Base-by-base conservation (phyloP, 2,797 vertebrate genomes). In the Coilia nasus region DNA sequence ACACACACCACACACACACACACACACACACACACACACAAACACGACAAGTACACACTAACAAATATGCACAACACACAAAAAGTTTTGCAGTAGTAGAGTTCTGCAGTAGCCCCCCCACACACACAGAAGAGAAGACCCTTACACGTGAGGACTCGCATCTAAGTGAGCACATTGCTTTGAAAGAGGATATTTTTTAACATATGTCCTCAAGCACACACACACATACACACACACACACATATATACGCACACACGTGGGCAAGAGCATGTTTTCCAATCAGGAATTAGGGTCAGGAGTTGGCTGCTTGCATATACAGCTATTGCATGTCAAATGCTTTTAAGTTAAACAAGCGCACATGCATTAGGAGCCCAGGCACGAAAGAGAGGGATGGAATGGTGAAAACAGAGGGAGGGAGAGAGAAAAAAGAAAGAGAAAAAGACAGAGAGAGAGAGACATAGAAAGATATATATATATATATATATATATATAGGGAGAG, bases 191-290 rank as follows among this genome's bases (percentile, higher is more conserved):
- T 35, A 17, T 35, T 35, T 15, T 35, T 71, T 28, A 71, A 28
- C 64, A 71, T 56, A 83, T 50, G 35, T 57, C 60, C 80, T 25
- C 11, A 78, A 85, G 56, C 78, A 81, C 41, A 47, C 41, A 81
- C 78, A 81, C 78, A 81, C 78, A 81, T 35, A 81, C 41, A 47
- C 41, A 81, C 78, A 81, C 75, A 81, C 75, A 81, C 78, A 85
- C 54, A 59, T 25, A 59, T 6, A 60, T 56, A 80, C 83, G 46
- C 47, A 46, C 83, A 86, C 82, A 87, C 82, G 57, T 82, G 25
- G 19, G 19, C 62, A 64, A 9, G 14, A 54, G 7, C 50, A 54
- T 54, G 50, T 54, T 3, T 54, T 9, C 9, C 50, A 9, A 54
- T 54, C n/a, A n/a, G n/a, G n/a, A n/a, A n/a, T 54, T 54, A 54